Evolutionary conservation across 2,888 invertebrate species (phyloP), one percentile per base, ranked within the genome.

Genomic region (Plebejus anna): DNA sequence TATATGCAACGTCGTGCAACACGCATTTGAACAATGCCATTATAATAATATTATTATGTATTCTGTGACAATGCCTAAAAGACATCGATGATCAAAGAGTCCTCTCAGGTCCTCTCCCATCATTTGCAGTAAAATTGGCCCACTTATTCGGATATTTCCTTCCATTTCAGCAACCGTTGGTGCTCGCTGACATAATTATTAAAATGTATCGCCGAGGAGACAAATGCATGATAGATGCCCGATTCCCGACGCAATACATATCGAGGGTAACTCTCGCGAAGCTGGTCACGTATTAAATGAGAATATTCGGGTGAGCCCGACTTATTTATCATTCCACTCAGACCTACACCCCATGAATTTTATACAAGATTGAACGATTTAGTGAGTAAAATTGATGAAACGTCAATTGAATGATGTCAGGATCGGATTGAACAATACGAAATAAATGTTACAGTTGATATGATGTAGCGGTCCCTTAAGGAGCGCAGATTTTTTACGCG

Each of bases 291-390:
- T 94, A 92, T 89, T 92, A 93, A 92, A 94, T 94, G 93, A 92
- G 93, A 93, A 93, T 94, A 94, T 93, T 94, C 90, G 92, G 91
- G 87, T 90, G 87, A 91, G 89, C 90, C 92, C 84, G 85, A 88
- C 92, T 92, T 94, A 94, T 94, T 93, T 93, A 94, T 94, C 94
- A 94, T 94, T 91, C 93, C 87, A 86, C 89, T 89, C 91, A 88
- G 87, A 87, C 89, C 90, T 91, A 90, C 91, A 90, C 90, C 89
- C 92, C 91, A 92, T 94, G 92, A 94, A 93, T 94, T 93, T 93
- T 92, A 91, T 93, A 93, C 92, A 93, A 93, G 93, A 93, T 92
- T 91, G 93, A 93, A 89, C 92, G 93, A 93, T 92, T 93, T 93
- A 91, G 88, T 89, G 88, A 90, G 88, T 89, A 86, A 91, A 91